These are phyloP conservation scores for Panurus biarmicus DNA, from an alignment of 2,113 vertebrate species.

Conservation along the genomic window DNA sequence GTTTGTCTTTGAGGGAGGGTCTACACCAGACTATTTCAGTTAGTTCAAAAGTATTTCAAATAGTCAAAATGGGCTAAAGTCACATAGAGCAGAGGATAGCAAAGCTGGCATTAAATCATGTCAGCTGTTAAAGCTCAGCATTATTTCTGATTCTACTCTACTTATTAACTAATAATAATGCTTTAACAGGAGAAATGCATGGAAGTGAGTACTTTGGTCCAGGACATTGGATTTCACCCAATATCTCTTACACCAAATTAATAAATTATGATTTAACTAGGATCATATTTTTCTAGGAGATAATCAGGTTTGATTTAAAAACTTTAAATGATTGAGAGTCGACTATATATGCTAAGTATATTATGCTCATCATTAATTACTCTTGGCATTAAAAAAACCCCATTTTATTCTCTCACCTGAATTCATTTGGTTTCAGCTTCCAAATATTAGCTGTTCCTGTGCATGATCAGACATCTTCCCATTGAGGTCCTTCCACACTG, in stretches of 20 bases:
- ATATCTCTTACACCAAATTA: slow-evolving; percentile 11
- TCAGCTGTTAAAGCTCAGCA: neutral
- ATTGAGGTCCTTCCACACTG: neutral
- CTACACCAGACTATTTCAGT: neutral
- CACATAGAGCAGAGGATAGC: neutral
- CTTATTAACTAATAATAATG: slow-evolving; percentile 34
- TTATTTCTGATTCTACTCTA: slow-evolving; percentile 24
- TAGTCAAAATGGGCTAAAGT: neutral
- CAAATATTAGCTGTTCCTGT: neutral
- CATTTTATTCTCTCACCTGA: slow-evolving; percentile 21
- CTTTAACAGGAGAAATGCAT: neutral
- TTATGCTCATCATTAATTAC: slow-evolving; percentile 27
- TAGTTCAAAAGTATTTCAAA: neutral
- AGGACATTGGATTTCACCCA: slow-evolving; percentile 48
- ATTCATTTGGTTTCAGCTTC: neutral
- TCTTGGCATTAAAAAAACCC: neutral
- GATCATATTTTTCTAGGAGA: slow-evolving; percentile 41
- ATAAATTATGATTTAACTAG: slow-evolving; percentile 35
- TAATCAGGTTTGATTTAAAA: slow-evolving; percentile 60
- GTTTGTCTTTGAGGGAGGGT: neutral
- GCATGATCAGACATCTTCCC: neutral
- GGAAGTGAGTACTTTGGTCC: slow-evolving; percentile 6
- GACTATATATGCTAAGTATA: slow-evolving; percentile 23
- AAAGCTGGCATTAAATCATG: neutral
- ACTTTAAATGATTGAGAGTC: slow-evolving; percentile 41